Evolutionary conservation across 2,113 vertebrate species (phyloP).

Genomic region (Apeltes quadracus): DNA sequence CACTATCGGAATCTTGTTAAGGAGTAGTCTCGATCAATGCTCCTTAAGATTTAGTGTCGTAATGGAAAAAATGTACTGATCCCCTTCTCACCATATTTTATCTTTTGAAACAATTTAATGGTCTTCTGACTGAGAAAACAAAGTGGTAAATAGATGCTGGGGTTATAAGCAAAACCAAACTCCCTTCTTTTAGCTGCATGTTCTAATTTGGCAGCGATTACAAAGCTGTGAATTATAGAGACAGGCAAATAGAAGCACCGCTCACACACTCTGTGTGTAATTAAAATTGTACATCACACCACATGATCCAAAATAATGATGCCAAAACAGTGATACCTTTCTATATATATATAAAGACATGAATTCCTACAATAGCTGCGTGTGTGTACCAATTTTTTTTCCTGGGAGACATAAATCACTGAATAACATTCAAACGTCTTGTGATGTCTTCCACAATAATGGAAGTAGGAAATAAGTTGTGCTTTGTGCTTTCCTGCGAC

Average conservation of each 20-base stretch:
- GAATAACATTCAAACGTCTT: conserved; percentile 39
- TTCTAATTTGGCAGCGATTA: conserved; percentile 59
- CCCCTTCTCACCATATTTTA: conserved; percentile 43
- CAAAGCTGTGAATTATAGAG: conserved; percentile 56
- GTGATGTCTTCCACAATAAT: conserved; percentile 38
- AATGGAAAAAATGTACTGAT: conserved; percentile 40
- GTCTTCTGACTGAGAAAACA: conserved; percentile 31
- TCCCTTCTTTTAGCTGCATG: conserved; percentile 46
- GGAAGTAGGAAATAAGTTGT: background rate
- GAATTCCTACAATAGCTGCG: no score
- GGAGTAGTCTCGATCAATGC: conserved; percentile 64
- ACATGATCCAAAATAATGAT: conserved; percentile 56
- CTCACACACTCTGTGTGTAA: conserved; percentile 53
- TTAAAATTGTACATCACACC: conserved; percentile 53
- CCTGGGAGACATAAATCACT: conserved; percentile 20
- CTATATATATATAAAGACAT: background rate
- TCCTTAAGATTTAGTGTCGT: conserved; percentile 50
- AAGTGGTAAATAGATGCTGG: conserved; percentile 38
- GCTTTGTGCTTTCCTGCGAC: background rate
- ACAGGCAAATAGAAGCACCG: conserved; percentile 9
- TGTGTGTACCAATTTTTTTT: background rate
- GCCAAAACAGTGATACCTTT: conserved; percentile 32
- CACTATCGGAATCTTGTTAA: conserved; percentile 50
- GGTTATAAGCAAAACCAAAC: conserved; percentile 37
- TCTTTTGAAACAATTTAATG: conserved; percentile 55